Evolutionary conservation across 2,797 vertebrate genomes (phyloP).

Genomic region (Enteromius afrohamiltoni): DNA sequence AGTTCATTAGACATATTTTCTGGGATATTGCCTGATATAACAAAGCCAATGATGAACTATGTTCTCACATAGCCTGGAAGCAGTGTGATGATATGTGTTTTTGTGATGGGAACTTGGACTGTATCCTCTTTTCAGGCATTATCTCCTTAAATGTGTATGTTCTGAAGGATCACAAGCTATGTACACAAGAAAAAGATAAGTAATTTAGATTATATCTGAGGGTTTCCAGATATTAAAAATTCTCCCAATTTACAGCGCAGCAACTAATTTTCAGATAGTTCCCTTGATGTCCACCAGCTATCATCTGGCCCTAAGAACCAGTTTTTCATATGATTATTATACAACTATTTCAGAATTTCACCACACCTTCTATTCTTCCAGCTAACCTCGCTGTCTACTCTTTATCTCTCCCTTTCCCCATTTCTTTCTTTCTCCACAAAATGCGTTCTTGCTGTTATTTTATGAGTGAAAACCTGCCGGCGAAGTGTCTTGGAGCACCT

Average conservation of each 20-base stretch:
- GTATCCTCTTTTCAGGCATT: neutral
- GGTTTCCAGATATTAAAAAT: neutral
- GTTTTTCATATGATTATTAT: neutral
- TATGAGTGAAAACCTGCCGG: slow-evolving; percentile 62
- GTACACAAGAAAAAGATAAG: neutral
- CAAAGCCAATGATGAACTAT: neutral
- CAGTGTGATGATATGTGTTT: neutral
- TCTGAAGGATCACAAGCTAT: neutral
- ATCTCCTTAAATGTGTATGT: neutral
- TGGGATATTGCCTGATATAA: neutral
- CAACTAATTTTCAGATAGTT: neutral
- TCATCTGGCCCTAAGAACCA: neutral
- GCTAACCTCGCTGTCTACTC: slow-evolving; percentile 10
- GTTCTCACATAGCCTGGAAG: neutral
- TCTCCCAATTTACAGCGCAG: neutral
- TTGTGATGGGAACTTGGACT: neutral
- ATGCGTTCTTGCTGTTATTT: slow-evolving; percentile 69
- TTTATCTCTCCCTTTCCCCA: slow-evolving; percentile 35
- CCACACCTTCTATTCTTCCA: neutral
- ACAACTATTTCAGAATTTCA: neutral
- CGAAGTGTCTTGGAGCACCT: slow-evolving; percentile 72
- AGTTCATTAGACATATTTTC: neutral
- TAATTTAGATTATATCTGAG: neutral
- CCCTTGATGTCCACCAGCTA: neutral
- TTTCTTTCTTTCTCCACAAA: slow-evolving; percentile 52